These are phyloP conservation scores for Stenopsyche tienmushanensis DNA, from an alignment of 1,140 invertebrate genomes.

Conservation along the genomic window DNA sequence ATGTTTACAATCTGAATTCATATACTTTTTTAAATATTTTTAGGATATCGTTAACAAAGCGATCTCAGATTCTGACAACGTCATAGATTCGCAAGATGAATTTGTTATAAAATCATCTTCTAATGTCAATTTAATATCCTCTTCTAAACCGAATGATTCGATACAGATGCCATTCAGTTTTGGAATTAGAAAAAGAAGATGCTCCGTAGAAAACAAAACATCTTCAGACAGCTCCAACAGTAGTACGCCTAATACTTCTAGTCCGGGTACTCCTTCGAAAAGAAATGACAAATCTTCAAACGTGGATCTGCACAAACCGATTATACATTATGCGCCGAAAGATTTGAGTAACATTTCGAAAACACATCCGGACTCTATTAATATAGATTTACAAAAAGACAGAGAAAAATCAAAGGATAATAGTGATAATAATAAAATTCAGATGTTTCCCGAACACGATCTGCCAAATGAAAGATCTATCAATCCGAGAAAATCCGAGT, in stretches of 20 bases:
- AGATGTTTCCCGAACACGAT: background rate
- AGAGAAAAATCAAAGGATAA: background rate
- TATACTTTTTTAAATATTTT: no score
- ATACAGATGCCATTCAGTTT: constrained; percentile 41
- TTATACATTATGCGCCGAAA: constrained; percentile 7
- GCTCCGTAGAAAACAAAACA: constrained; percentile 56
- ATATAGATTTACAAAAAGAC: background rate
- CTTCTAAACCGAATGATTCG: background rate
- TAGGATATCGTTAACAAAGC: no score
- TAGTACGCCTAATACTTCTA: constrained; percentile 56
- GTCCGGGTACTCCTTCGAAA: constrained; percentile 53
- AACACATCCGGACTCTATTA: background rate
- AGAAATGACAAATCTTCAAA: constrained; percentile 26
- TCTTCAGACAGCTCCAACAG: constrained; percentile 56
- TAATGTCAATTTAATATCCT: no score
- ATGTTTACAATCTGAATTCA: background rate
- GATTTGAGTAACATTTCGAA: constrained; percentile 4
- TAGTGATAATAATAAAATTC: background rate
- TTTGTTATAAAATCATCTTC: no score
- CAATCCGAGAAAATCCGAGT: constrained; percentile 24
- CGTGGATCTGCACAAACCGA: constrained; percentile 47
- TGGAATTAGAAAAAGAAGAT: constrained; percentile 58
- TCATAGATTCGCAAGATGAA: no score
- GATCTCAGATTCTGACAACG: no score
- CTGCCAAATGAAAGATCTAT: no score